A percentile compares a stretch with the other conserved stretches of the same genome.
These are phyloP conservation scores for Halyomorpha halys DNA, from an alignment of 1,140 invertebrate species.

Conservation along the genomic window DNA sequence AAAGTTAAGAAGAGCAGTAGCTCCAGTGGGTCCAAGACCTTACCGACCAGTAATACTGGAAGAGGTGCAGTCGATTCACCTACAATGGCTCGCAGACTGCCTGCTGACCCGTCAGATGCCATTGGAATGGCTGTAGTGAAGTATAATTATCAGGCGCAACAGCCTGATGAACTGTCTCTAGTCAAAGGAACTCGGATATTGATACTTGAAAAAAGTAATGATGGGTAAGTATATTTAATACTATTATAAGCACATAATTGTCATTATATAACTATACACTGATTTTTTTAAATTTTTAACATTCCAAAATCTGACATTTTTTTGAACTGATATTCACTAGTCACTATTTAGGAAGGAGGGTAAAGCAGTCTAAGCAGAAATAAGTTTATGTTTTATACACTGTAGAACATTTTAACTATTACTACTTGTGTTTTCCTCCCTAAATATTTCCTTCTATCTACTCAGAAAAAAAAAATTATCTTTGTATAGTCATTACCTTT, in stretches of 20 bases:
- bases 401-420: too few relatives aligned
- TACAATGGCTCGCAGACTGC: slow-evolving; percentile 57
- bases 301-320: too few relatives aligned
- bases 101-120: slow-evolving; percentile 73
- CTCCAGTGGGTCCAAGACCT: slow-evolving; percentile 60
- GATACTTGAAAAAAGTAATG: slow-evolving; percentile 96
- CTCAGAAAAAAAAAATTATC: too few relatives aligned
- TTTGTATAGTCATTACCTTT: too few relatives aligned
- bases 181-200: slow-evolving; percentile 83
- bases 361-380: too few relatives aligned
- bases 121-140: slow-evolving; percentile 89
- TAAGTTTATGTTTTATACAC: too few relatives aligned
- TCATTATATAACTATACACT: too few relatives aligned
- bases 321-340: too few relatives aligned
- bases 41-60: slow-evolving; percentile 67
- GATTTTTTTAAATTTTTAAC: neutral
- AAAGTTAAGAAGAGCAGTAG: slow-evolving; percentile 77
- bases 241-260: too few relatives aligned
- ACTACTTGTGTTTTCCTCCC: too few relatives aligned
- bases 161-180: slow-evolving; percentile 89
- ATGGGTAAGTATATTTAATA: slow-evolving; percentile 59
- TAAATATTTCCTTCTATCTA: too few relatives aligned
- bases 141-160: slow-evolving; percentile 96
- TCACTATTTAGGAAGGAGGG: too few relatives aligned
- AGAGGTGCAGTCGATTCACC: slow-evolving; percentile 61